These are phyloP conservation scores for Eurypyga helias DNA, from an alignment of 2,113 vertebrate species.

Conservation along the genomic window DNA sequence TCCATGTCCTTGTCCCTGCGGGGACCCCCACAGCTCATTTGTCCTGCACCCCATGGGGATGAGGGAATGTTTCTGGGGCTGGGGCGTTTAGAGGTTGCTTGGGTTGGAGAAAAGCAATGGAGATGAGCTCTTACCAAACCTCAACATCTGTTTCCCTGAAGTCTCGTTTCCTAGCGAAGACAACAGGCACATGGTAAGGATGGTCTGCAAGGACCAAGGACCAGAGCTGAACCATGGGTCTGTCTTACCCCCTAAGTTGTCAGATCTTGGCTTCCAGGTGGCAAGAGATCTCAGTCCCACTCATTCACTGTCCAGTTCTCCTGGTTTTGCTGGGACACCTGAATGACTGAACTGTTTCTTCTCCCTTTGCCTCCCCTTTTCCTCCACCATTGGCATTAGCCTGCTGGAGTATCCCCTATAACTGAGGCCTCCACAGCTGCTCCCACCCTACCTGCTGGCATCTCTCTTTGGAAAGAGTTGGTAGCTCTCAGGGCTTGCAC, in stretches of 20 bases:
- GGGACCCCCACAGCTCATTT: not conserved
- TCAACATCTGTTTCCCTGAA: not conserved
- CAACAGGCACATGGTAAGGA: not conserved
- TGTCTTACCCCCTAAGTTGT: not conserved
- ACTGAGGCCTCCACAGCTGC: not conserved
- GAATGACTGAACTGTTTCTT: not conserved
- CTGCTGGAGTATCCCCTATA: not conserved
- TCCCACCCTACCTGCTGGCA: not conserved
- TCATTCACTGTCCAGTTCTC: rapidly evolving
- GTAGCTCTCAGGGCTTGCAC: not conserved
- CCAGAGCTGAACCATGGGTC: not conserved
- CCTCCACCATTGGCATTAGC: not conserved
- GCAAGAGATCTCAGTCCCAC: not conserved
- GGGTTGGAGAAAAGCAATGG: not conserved
- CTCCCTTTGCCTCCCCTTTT: not conserved
- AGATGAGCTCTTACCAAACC: not conserved
- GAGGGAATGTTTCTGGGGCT: not conserved
- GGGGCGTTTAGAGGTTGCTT: not conserved
- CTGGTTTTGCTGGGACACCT: not conserved
- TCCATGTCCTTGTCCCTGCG: not conserved
- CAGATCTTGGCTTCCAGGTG: not conserved
- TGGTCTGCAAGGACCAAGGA: not conserved
- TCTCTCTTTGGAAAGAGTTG: not conserved
- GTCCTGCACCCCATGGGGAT: not conserved
- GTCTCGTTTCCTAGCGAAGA: not conserved